Conservation (phyloP, 2,113 vertebrate genomes). For the Lampris incognitus region DNA sequence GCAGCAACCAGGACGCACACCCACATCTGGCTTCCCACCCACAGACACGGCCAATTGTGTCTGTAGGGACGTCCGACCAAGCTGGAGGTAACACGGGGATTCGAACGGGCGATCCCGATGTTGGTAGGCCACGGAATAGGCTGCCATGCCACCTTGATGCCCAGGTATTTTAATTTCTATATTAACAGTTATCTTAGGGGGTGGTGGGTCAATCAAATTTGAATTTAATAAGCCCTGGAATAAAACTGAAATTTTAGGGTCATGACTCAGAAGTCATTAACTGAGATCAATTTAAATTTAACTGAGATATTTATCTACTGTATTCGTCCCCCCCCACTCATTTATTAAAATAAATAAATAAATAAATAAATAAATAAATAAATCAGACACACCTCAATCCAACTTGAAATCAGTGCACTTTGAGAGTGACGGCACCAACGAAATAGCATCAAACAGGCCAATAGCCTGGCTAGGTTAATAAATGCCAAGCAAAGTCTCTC, state of each 20-base stretch:
- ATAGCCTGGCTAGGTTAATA: constrained; percentile 20
- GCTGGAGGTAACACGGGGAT: too few species aligned
- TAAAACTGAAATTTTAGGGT: constrained; percentile 1
- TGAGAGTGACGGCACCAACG: too few species aligned
- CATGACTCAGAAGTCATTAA: too few species aligned
- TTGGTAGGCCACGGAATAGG: too few species aligned
- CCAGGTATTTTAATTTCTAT: constrained; percentile 6
- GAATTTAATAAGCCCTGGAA: constrained; percentile 15
- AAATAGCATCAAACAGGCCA: not conserved
- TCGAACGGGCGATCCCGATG: too few species aligned
- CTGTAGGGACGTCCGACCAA: too few species aligned
- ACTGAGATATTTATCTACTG: constrained; percentile 1
- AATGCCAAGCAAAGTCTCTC: constrained; percentile 6
- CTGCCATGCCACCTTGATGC: too few species aligned
- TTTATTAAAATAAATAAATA: too few species aligned
- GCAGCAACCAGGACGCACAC: too few species aligned
- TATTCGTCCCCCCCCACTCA: not conserved
- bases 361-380: too few species aligned
- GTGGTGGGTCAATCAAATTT: constrained; percentile 3
- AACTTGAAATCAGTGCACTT: not conserved
- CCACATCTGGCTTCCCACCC: too few species aligned
- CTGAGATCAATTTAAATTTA: constrained; percentile 15
- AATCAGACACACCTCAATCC: not conserved
- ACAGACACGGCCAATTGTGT: too few species aligned
- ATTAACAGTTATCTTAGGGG: constrained; percentile 4